Conservation (phyloP, 2,888 invertebrate genomes). For the Dendrolimus houi region DNA sequence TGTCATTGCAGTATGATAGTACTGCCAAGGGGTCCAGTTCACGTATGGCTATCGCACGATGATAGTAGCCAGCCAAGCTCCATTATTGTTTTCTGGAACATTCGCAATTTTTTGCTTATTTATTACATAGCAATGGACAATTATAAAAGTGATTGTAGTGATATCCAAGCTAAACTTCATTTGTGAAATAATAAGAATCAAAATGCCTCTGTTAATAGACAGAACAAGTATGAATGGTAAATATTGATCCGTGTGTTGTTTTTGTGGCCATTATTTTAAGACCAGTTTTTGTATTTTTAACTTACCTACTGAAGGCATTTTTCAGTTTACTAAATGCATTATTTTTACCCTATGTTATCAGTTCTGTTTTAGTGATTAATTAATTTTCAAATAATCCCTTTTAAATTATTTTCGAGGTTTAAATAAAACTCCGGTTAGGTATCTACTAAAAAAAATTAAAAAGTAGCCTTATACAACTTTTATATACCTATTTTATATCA, state of each 20-base stretch:
- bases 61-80: conserved; percentile 42
- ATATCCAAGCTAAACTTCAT: conserved; percentile 36
- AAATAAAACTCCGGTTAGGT: too few species aligned
- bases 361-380: too few species aligned
- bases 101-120: neutral
- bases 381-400: too few species aligned
- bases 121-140: conserved; percentile 1
- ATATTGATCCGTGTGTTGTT: conserved; percentile 51
- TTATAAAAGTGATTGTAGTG: conserved; percentile 31
- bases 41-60: conserved; percentile 45
- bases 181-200: conserved; percentile 22
- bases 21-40: conserved; percentile 40
- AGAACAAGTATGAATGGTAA: conserved; percentile 60
- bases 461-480: too few species aligned
- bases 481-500: too few species aligned
- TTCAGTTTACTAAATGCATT: too few species aligned
- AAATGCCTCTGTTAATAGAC: conserved; percentile 63
- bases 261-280: conserved; percentile 49
- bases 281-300: conserved; percentile 10
- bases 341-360: too few species aligned
- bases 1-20: conserved; percentile 42
- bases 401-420: too few species aligned
- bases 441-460: too few species aligned
- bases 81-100: conserved; percentile 29
- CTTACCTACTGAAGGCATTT: neutral